Base-by-base conservation (phyloP, 1,140 invertebrate species). In the Chlorops oryzae region DNA sequence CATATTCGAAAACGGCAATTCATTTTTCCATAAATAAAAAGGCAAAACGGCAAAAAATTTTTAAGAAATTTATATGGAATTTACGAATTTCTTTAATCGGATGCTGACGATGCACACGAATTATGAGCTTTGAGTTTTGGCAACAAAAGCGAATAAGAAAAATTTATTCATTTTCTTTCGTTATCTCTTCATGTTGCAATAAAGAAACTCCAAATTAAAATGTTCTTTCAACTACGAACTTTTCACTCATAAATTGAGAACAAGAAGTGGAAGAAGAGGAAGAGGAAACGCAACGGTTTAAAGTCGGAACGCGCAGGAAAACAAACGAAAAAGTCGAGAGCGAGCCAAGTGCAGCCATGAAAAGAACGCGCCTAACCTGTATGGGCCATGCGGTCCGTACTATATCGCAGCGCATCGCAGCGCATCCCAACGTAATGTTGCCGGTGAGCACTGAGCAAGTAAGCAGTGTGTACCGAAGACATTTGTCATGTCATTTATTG, bases 151-250 rank as follows among this genome's bases (percentile, higher is more conserved):
- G n/a, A 32, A 9, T 32, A 32, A 32, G n/a, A 32, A 32, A 32
- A 9, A 32, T 32, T n/a, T n/a, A n/a, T n/a, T n/a, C n/a, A n/a
- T n/a, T n/a, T n/a, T n/a, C n/a, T n/a, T n/a, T n/a, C n/a, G n/a
- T n/a, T n/a, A n/a, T n/a, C n/a, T n/a, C 7, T 12, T 22, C 15
- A 39, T n/a, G 23, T 39, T 21, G 15, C 21, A 9, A 23, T 24
- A 38, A 39, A 48, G 39, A 48, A 48, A 48, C 46, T 48, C 64
- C 62, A 67, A 67, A 67, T 67, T 67, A 67, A 67, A 67, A 67
- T 67, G 64, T 67, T 67, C 64, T 64, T 67, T 67, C 64, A 67
- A 67, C 64, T 67, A 67, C 64, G 64, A 67, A 67, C 64, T 67
- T 67, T 67, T 62, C n/a, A 62, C 60, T 56, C 57, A 67, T 67